These are phyloP conservation scores for Protobothrops flavoviridis DNA, from an alignment of 2,113 vertebrate species.

Conservation along the genomic window DNA sequence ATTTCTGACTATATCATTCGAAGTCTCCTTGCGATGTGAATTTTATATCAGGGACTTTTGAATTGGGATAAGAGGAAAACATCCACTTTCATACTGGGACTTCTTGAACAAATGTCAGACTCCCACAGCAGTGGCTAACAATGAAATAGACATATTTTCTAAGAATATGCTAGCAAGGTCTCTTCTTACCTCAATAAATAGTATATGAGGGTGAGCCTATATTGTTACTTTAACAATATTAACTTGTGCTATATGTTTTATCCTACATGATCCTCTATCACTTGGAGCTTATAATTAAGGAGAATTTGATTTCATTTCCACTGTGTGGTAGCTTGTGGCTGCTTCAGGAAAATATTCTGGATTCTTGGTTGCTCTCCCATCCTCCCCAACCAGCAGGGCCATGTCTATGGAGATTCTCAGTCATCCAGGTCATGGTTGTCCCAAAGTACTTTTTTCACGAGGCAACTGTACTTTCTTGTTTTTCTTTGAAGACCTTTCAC, in stretches of 20 bases:
- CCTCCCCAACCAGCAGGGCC: neutral
- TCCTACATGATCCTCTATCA: neutral
- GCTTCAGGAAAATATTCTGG: neutral
- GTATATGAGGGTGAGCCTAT: neutral
- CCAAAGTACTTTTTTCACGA: too few relatives aligned
- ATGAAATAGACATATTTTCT: neutral
- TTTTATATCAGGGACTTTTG: neutral
- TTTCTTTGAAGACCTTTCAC: too few relatives aligned
- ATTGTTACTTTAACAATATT: neutral
- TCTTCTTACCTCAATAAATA: neutral
- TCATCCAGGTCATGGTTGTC: too few relatives aligned
- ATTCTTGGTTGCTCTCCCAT: neutral
- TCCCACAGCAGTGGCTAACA: neutral
- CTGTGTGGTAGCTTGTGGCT: neutral
- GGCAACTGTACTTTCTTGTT: too few relatives aligned
- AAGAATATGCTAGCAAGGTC: neutral
- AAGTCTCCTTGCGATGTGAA: neutral
- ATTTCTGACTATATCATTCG: neutral
- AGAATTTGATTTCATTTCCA: neutral
- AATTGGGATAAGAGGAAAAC: neutral
- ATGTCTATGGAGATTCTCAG: too few relatives aligned
- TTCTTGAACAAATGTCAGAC: neutral
- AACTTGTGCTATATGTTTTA: neutral
- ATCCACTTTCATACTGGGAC: neutral
- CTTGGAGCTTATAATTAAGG: neutral